Evolutionary conservation across 2,113 vertebrate species (phyloP), one percentile per base, ranked within the genome.

Genomic region (Aleadryas rufinucha): DNA sequence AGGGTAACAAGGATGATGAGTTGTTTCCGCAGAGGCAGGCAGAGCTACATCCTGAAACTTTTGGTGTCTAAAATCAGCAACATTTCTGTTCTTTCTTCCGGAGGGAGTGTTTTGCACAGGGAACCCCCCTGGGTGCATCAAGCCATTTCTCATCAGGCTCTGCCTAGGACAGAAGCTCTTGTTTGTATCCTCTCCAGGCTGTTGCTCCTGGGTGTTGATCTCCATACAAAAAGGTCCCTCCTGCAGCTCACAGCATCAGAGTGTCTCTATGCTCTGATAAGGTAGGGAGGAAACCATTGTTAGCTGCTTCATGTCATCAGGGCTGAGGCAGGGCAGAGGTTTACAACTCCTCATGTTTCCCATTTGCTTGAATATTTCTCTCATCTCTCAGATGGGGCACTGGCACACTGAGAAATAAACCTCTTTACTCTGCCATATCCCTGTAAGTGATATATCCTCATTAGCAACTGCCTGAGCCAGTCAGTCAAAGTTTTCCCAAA

Each of bases 401-500:
- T 14, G 89, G 56, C 74, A 26, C 27, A 45, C 59, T 90, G 85
- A 92, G 93, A 93, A 96, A 96, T 94, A 97, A 97, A 93, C 80
- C 89, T 82, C 87, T 96, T 94, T 82, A n/a, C 80, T 80, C 74
- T 89, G 45, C 53, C 65, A 24, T 72, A 90, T 94, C 93, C 89
- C 74, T 83, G 68, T 96, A 94, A 95, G 75, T 89, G 94, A 95
- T 90, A 96, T 89, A 95, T 97, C 83, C 95, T 97, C 93, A 96
- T 96, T 97, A 97, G 87, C 89, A 97, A 56, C 70, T 76, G 89
- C 95, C 93, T 94, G 93, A 82, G 82, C 76, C 70, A 96, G 96
- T 95, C 97, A 97, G 92, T 96, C 96, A 97, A 88, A 93, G 84
- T 96, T 97, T 95, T 97, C 96, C 96, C 96, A 97, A 93, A 94